These are phyloP conservation scores for Aix galericulata DNA, from an alignment of 2,113 vertebrate genomes.

Conservation along the genomic window DNA sequence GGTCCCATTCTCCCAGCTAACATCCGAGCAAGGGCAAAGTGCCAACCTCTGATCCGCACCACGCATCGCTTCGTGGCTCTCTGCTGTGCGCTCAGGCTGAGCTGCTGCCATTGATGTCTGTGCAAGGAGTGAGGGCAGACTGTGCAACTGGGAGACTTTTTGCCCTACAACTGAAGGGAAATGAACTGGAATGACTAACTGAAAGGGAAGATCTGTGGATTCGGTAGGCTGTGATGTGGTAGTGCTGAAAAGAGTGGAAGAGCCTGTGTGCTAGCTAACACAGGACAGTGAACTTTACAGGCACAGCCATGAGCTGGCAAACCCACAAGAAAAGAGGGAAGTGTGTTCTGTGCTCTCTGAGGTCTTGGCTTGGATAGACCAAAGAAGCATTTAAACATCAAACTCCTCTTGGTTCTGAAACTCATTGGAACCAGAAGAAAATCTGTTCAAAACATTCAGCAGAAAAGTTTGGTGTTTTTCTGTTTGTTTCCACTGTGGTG, in stretches of 20 bases:
- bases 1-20: background rate
- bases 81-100: background rate
- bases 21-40: background rate
- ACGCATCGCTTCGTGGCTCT: fast-evolving
- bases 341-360: background rate
- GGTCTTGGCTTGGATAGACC: background rate
- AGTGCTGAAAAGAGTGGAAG: background rate
- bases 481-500: background rate
- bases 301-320: background rate
- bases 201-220: background rate
- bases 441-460: background rate
- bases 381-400: background rate
- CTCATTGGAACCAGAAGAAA: background rate
- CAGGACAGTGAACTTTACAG: background rate
- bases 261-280: background rate
- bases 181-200: background rate
- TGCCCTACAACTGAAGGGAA: background rate
- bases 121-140: background rate
- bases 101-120: background rate
- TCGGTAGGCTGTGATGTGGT: background rate
- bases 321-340: background rate
- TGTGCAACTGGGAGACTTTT: background rate
- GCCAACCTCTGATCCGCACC: background rate
- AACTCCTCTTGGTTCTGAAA: background rate
- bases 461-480: background rate